Base-by-base conservation (phyloP, 1,140 invertebrate species). In the Plectrocnemia conspersa region DNA sequence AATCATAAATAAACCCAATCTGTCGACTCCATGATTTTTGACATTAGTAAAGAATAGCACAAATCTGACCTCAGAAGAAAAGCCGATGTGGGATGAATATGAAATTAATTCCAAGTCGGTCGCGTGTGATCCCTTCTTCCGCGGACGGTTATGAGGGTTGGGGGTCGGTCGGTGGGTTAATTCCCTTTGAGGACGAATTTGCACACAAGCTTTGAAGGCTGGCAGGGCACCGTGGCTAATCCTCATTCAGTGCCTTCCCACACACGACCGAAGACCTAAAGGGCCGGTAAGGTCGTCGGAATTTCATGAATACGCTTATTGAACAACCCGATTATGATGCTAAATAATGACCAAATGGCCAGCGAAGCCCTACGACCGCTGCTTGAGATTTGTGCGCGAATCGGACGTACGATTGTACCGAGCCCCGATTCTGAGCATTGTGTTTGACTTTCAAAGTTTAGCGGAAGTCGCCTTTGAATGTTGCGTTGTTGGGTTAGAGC, bases 171-270 rank as follows among this genome's bases (percentile, higher is more conserved):
- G n/a, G 3, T n/a, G 16, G 42, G 42, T 16, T 45, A 45, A 45
- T 45, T 22, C 42, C 42, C 35, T 38, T 38, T 38, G 35, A 38
- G 7, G 42, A n/a, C n/a, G 22, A 47, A 47, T 47, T 47, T 47
- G 25, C 44, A 23, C 41, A 19, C n/a, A 25, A n/a, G 41, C 21
- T 44, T 44, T 44, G 3, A 42, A 16, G 15, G 40, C 22, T 16
- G 7, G 42, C 35, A 38, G 35, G 7, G 6, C 44, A 18, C 27
- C 44, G 25, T 27, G 16, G 25, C 44, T 47, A 32, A 47, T 45
- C 42, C 42, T 45, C 42, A 16, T n/a, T 16, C 42, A 10, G 18
- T 9, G 15, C 35, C 35, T 38, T 38, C 7, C 18, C 35, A 16
- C 35, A 38, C 35, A 38, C 15, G 35, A 38, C 22, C 42, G 13